These are phyloP conservation scores for Elmis aenea DNA, from an alignment of 2,888 invertebrate species.

Conservation along the genomic window DNA sequence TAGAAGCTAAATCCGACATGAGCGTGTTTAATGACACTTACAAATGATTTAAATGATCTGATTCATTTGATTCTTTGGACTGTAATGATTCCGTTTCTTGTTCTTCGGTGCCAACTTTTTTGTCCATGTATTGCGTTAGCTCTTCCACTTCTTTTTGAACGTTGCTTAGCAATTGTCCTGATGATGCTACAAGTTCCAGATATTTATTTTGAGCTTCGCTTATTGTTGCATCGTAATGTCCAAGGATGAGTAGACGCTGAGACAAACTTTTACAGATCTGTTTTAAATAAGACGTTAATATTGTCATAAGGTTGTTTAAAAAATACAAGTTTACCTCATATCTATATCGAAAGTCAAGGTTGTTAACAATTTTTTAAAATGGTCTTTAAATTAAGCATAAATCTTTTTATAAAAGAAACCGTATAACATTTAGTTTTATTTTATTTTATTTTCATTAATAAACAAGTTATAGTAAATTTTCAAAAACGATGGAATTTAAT, in stretches of 20 bases:
- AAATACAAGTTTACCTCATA: too few species aligned
- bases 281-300: background rate
- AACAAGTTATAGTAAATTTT: too few species aligned
- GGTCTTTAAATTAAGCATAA: too few species aligned
- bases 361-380: too few species aligned
- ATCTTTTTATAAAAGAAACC: too few species aligned
- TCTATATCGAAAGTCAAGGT: too few species aligned
- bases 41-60: background rate
- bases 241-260: slow-evolving; percentile 33
- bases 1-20: too few species aligned
- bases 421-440: too few species aligned
- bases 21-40: background rate
- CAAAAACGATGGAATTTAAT: too few species aligned
- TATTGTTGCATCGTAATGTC: slow-evolving; percentile 36
- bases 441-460: too few species aligned
- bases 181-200: slow-evolving; percentile 31
- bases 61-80: too few species aligned
- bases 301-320: background rate
- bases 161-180: slow-evolving; percentile 28
- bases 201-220: slow-evolving; percentile 36
- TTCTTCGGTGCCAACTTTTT: slow-evolving; percentile 38
- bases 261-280: slow-evolving; percentile 35
- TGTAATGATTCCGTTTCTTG: too few species aligned
- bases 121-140: slow-evolving; percentile 36
- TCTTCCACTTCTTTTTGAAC: slow-evolving; percentile 30